A percentile compares a stretch with the other conserved stretches of the same genome.
These are phyloP conservation scores for Anomalospiza imberbis DNA, from an alignment of 2,797 vertebrate genomes.

Conservation along the genomic window DNA sequence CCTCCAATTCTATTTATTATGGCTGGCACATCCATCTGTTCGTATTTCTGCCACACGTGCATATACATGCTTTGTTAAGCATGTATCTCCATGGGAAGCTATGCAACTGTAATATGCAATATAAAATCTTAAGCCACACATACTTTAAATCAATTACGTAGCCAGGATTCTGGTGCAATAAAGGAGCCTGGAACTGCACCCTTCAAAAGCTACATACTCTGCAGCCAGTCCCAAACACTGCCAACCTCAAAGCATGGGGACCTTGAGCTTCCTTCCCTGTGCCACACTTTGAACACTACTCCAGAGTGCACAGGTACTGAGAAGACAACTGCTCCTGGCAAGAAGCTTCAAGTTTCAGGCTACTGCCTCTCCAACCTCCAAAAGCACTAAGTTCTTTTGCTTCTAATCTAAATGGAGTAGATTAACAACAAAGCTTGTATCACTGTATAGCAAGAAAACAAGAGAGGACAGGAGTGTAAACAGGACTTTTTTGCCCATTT, in stretches of 20 bases:
- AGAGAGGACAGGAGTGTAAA: neutral
- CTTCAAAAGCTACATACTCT: neutral
- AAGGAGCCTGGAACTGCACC: neutral
- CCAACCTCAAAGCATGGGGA: neutral
- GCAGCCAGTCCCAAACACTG: neutral
- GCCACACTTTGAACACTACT: neutral
- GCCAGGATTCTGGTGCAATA: neutral
- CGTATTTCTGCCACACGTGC: neutral
- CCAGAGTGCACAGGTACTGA: neutral
- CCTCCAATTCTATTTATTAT: neutral
- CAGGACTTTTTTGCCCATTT: rapidly evolving
- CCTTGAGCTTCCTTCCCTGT: neutral
- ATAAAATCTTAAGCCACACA: neutral
- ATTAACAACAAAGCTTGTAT: neutral
- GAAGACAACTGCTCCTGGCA: neutral
- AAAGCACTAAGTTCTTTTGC: neutral
- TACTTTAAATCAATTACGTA: neutral
- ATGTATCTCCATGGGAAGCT: neutral
- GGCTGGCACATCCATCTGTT: neutral
- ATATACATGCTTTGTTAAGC: neutral
- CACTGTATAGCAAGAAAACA: neutral
- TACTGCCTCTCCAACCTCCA: neutral
- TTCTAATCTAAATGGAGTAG: neutral
- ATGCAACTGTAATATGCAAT: neutral
- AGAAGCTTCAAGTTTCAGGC: neutral